Evolutionary conservation across 2,113 vertebrate species (phyloP).

Genomic region (Oryzias curvinotus): DNA sequence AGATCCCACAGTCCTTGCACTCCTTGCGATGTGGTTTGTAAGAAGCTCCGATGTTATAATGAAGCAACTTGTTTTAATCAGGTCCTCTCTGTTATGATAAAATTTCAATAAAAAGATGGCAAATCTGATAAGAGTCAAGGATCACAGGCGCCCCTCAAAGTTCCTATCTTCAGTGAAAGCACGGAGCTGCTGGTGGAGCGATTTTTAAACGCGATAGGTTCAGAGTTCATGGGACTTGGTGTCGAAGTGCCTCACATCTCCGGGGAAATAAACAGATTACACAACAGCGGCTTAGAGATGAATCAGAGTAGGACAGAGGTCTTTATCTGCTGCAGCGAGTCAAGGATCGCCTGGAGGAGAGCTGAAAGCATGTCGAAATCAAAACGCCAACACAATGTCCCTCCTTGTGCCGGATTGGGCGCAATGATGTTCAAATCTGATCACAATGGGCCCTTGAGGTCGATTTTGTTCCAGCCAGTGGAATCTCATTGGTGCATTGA

Average conservation of each 20-base stretch:
- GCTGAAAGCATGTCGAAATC: constrained; percentile 23
- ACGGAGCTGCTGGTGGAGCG: constrained; percentile 16
- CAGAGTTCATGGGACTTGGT: constrained; percentile 35
- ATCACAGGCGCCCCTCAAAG: constrained; percentile 1
- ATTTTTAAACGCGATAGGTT: constrained; percentile 38
- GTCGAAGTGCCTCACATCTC: constrained; percentile 25
- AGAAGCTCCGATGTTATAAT: background rate
- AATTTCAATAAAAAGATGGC: constrained; percentile 21
- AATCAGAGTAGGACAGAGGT: constrained; percentile 17
- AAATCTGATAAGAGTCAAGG: constrained; percentile 16
- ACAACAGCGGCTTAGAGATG: constrained; percentile 16
- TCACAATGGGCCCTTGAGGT: constrained; percentile 32
- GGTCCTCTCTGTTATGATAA: background rate
- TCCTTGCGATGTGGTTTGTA: background rate
- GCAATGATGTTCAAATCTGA: constrained; percentile 32
- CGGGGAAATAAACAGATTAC: constrained; percentile 46
- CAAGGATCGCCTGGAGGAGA: constrained; percentile 20
- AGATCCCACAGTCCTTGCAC: too few species aligned
- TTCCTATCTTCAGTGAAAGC: background rate
- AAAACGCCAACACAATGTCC: constrained; percentile 34
- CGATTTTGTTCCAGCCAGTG: constrained; percentile 21
- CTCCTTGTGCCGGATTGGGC: constrained; percentile 21
- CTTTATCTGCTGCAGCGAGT: constrained; percentile 40
- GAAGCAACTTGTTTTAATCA: background rate
- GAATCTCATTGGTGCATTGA: constrained; percentile 23